Evolutionary conservation across 2,113 vertebrate genomes (phyloP).

Genomic region (Antechinus stuartii): DNA sequence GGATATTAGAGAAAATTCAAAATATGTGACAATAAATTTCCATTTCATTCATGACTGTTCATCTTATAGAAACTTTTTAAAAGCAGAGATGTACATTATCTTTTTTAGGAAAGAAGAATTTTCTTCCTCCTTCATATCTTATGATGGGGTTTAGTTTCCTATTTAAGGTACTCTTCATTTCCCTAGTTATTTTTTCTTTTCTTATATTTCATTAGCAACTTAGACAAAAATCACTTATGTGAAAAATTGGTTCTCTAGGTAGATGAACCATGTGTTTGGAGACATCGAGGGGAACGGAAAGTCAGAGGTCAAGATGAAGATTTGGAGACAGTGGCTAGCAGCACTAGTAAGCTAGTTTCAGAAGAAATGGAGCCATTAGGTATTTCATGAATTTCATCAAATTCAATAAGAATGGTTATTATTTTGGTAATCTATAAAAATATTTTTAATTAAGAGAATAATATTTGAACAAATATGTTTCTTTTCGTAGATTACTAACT

Average conservation of each 20-base stretch:
- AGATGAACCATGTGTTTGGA: constrained; percentile 93
- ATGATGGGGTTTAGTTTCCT: constrained; percentile 99
- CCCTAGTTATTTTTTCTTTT: constrained; percentile 13
- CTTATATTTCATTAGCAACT: constrained; percentile 24
- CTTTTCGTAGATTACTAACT: neutral
- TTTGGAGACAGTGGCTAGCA: constrained; percentile 87
- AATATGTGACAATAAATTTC: too few relatives aligned
- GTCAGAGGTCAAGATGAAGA: constrained; percentile 94
- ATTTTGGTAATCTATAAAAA: rapidly evolving
- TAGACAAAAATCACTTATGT: constrained; percentile 1
- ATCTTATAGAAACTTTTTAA: constrained; percentile 34
- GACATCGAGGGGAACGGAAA: constrained; percentile 94
- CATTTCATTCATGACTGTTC: too few relatives aligned
- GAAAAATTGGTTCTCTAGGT: constrained; percentile 84
- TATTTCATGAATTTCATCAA: constrained; percentile 69
- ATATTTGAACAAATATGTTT: constrained; percentile 3
- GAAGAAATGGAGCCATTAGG: constrained; percentile 93
- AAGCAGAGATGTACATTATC: constrained; percentile 54
- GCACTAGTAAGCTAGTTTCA: constrained; percentile 86
- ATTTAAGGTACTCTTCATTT: constrained; percentile 91
- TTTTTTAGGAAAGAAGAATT: constrained; percentile 97
- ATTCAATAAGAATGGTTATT: neutral
- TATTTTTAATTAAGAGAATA: neutral
- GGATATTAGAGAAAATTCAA: too few relatives aligned
- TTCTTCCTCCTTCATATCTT: constrained; percentile 96